phyloP scores from a whole-genome alignment of 2,797 vertebrate genomes.

The Urocyon cinereoargenteus region DNA sequence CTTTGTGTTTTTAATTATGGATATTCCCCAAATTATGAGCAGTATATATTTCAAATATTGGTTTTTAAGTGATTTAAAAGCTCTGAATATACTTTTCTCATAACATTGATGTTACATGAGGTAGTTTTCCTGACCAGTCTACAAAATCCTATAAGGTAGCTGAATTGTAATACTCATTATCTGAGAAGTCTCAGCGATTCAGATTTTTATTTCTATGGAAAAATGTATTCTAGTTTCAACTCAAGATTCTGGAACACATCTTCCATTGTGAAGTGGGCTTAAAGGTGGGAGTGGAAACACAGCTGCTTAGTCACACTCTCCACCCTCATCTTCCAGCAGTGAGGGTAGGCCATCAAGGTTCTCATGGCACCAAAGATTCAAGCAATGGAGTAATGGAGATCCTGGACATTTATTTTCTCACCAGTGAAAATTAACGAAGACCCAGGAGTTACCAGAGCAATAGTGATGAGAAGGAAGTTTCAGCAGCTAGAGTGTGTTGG shows the following conservation, averaged over 20 bases:
- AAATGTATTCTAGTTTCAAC: slow-evolving; percentile 45
- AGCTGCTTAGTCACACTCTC: neutral
- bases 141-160: neutral
- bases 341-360: neutral
- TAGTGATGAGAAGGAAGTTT: slow-evolving; percentile 57
- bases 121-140: neutral
- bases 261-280: slow-evolving; percentile 69
- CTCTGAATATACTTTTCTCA: neutral
- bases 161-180: neutral
- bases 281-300: neutral
- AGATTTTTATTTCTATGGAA: slow-evolving; percentile 54
- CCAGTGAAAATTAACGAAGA: slow-evolving; percentile 59
- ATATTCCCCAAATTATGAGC: neutral
- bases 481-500: slow-evolving; percentile 22
- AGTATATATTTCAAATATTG: neutral
- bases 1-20: neutral
- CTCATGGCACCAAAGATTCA: neutral
- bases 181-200: neutral
- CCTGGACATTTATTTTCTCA: slow-evolving; percentile 16
- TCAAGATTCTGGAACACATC: slow-evolving; percentile 74
- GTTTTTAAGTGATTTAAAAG: slow-evolving; percentile 16
- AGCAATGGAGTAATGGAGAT: slow-evolving; percentile 47
- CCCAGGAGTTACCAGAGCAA: neutral
- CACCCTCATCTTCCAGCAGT: slow-evolving; percentile 59
- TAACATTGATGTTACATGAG: neutral